Conservation (phyloP, 2,797 vertebrate genomes). For the Poeciliopsis gracilis region DNA sequence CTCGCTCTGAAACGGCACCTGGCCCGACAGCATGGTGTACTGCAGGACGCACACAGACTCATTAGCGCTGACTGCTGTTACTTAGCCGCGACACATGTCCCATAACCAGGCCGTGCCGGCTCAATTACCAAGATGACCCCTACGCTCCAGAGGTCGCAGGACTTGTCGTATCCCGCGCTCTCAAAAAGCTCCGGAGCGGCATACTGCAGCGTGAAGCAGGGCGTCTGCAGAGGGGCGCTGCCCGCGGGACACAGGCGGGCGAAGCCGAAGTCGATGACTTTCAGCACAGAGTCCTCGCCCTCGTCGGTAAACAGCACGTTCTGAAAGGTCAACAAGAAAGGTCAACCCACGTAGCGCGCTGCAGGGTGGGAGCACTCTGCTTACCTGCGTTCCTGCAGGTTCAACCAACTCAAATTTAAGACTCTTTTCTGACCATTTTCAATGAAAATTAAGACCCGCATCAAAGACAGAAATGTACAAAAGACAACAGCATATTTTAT, state of each 20-base stretch:
- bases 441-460: too few species aligned
- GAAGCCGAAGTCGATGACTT: constrained; percentile 94
- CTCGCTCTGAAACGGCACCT: constrained; percentile 91
- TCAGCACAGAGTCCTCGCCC: constrained; percentile 84
- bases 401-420: too few species aligned
- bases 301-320: constrained; percentile 91
- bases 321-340: constrained; percentile 64
- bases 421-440: too few species aligned
- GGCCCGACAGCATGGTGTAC: constrained; percentile 96
- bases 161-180: constrained; percentile 90
- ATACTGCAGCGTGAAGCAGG: constrained; percentile 94
- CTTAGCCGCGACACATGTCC: neutral
- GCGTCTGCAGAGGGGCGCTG: constrained; percentile 88
- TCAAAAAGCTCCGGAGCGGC: constrained; percentile 91
- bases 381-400: too few species aligned
- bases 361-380: neutral
- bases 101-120: neutral
- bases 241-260: constrained; percentile 88
- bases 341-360: neutral
- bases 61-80: constrained; percentile 28
- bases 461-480: too few species aligned
- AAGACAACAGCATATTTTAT: too few species aligned
- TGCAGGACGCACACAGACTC: constrained; percentile 57
- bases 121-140: constrained; percentile 91
- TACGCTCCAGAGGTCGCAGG: constrained; percentile 94